Conservation (phyloP, 2,888 invertebrate species). For the Vannuccia rotundouncinata region DNA sequence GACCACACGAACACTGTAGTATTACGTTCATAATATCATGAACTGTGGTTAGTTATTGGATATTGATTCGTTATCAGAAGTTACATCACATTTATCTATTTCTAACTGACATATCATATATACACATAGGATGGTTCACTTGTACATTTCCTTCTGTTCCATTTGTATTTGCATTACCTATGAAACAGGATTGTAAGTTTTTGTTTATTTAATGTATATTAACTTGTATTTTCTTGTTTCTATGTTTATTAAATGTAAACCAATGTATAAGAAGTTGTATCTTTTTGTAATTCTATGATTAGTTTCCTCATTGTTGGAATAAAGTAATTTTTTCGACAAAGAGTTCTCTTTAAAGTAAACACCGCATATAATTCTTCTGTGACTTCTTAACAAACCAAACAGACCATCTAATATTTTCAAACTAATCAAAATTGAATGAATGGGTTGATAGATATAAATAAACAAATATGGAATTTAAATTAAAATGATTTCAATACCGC, state of each 20-base stretch:
- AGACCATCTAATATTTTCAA: too few species aligned
- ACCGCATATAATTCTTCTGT: too few species aligned
- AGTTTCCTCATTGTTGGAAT: not conserved
- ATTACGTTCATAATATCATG: slow-evolving; percentile 12
- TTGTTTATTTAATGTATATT: too few species aligned
- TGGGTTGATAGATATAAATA: too few species aligned
- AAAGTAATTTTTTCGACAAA: not conserved
- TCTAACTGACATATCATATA: slow-evolving; percentile 13
- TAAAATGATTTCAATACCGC: too few species aligned
- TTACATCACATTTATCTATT: slow-evolving; percentile 18
- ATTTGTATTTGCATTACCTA: not conserved
- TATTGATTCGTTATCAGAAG: slow-evolving; percentile 14
- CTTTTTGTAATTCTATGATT: not conserved
- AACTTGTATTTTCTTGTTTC: too few species aligned
- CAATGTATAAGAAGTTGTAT: not conserved
- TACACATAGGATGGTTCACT: not conserved
- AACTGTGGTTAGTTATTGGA: slow-evolving; percentile 14
- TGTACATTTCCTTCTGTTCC: slow-evolving; percentile 23
- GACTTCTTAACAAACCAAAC: too few species aligned
- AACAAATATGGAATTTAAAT: too few species aligned
- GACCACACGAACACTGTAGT: too few species aligned
- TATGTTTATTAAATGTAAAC: not conserved
- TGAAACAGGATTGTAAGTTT: slow-evolving; percentile 16
- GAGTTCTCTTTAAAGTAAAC: not conserved
- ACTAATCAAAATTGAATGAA: too few species aligned